Evolutionary conservation across 2,797 vertebrate species (phyloP).

Genomic region (Agapornis canus): DNA sequence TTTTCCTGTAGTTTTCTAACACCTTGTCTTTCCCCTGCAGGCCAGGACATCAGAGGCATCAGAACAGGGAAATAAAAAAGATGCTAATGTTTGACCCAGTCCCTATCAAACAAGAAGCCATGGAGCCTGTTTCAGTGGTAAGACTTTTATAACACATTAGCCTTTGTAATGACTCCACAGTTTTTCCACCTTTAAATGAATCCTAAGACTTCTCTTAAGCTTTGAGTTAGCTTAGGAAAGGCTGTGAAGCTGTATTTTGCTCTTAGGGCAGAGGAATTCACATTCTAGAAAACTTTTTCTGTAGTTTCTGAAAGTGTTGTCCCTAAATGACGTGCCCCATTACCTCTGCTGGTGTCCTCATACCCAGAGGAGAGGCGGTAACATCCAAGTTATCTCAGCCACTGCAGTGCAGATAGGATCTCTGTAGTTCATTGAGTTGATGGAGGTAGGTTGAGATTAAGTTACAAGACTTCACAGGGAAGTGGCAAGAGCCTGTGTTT

Average conservation of each 20-base stretch:
- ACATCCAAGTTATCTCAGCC: not conserved
- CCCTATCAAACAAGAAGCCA: slow-evolving; percentile 90
- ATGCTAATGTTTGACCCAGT: slow-evolving; percentile 98
- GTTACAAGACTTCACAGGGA: not conserved
- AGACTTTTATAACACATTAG: slow-evolving; percentile 42
- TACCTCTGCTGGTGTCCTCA: not conserved
- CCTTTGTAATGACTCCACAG: not conserved
- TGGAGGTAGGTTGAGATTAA: not conserved
- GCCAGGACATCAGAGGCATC: slow-evolving; percentile 31
- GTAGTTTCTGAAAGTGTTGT: not conserved
- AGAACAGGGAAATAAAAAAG: slow-evolving; percentile 77
- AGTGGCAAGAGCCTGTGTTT: not conserved
- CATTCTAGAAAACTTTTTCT: not conserved
- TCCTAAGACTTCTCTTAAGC: not conserved
- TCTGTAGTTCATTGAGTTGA: not conserved
- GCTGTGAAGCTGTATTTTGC: not conserved
- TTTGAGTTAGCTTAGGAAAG: not conserved
- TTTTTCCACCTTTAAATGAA: not conserved
- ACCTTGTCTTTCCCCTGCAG: not conserved
- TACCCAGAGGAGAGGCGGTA: not conserved
- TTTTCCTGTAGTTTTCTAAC: not conserved
- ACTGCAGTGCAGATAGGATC: not conserved
- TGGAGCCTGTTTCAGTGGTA: slow-evolving; percentile 89
- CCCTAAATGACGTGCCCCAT: not conserved
- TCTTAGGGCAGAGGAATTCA: not conserved